Evolutionary conservation across 2,797 vertebrate genomes (phyloP).

Genomic region (Anguilla marmorata): DNA sequence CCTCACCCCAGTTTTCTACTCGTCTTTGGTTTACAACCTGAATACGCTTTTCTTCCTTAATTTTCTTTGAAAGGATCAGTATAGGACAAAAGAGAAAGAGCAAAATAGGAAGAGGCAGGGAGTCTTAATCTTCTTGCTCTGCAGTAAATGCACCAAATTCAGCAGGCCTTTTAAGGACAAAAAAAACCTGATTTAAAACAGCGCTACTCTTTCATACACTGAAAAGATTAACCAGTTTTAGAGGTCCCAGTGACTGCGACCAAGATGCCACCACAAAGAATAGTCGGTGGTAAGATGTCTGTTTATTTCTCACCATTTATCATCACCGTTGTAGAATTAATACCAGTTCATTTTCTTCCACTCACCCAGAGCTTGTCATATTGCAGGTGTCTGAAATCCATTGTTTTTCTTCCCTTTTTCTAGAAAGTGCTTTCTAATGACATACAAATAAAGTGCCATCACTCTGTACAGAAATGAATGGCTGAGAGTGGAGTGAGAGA

Average conservation of each 20-base stretch:
- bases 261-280: background rate
- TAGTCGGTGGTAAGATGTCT: too few species aligned
- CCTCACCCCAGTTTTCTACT: background rate
- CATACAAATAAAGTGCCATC: background rate
- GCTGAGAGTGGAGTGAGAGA: background rate
- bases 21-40: background rate
- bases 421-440: background rate
- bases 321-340: background rate
- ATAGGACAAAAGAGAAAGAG: background rate
- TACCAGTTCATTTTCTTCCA: background rate
- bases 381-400: background rate
- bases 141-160: background rate
- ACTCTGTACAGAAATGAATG: too few species aligned
- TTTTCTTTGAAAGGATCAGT: conserved; percentile 1
- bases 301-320: background rate
- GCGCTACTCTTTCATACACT: background rate
- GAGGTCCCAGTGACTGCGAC: background rate
- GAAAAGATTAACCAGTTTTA: background rate
- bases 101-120: background rate
- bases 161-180: background rate
- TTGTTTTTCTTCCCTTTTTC: background rate
- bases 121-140: background rate
- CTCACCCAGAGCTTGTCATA: background rate
- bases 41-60: background rate
- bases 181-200: background rate